These are phyloP conservation scores for Perithous albicinctus DNA, from an alignment of 2,888 invertebrate genomes.

Conservation along the genomic window DNA sequence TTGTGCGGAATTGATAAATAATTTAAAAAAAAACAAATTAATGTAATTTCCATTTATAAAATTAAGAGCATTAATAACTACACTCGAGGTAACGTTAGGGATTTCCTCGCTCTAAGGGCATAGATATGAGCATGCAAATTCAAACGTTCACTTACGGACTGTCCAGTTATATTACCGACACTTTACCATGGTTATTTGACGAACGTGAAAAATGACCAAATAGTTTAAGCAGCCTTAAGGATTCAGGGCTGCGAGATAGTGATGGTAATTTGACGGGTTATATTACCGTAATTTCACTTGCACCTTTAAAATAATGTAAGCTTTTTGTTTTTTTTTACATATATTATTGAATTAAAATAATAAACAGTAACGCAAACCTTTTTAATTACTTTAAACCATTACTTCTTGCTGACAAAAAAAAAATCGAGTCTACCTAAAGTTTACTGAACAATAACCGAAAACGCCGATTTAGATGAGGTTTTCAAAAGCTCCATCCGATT, in stretches of 20 bases:
- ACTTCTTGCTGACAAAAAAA: too few species aligned
- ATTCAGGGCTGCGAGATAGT: too few species aligned
- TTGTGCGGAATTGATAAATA: too few species aligned
- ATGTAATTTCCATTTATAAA: too few species aligned
- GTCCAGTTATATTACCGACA: background rate
- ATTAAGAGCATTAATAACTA: too few species aligned
- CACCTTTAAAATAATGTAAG: background rate
- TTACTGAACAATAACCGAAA: too few species aligned
- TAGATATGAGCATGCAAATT: background rate
- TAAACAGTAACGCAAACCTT: background rate
- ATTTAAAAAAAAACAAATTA: too few species aligned
- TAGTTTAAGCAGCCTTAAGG: too few species aligned
- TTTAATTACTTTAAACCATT: background rate
- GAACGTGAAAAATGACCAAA: too few species aligned
- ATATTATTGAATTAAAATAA: background rate
- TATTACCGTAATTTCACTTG: background rate
- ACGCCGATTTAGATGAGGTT: too few species aligned
- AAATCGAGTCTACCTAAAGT: too few species aligned
- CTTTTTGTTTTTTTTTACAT: background rate
- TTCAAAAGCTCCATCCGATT: too few species aligned
- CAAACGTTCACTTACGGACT: background rate
- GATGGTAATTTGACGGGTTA: background rate
- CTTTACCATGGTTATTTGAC: background rate
- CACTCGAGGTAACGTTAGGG: background rate
- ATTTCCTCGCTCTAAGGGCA: slow-evolving; percentile 14